A percentile compares a stretch with the other conserved stretches of the same genome.
These are phyloP conservation scores for Empidonax alnorum DNA, from an alignment of 2,113 vertebrate genomes.

Conservation along the genomic window DNA sequence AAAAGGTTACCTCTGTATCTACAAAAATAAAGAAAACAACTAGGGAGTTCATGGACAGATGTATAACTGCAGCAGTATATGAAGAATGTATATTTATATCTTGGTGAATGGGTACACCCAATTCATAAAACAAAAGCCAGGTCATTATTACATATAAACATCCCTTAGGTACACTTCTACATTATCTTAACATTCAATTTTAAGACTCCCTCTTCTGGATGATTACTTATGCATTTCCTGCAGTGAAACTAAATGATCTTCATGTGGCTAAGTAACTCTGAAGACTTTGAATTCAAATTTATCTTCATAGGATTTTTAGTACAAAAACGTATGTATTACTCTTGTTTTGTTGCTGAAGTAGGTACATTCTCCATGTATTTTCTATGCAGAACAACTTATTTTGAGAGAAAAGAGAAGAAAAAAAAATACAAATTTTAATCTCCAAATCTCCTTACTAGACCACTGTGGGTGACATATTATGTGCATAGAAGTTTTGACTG, in stretches of 20 bases:
- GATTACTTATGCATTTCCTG: not conserved
- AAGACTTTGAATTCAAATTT: not conserved
- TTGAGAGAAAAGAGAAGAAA: not conserved
- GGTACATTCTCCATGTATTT: not conserved
- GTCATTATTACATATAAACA: not conserved
- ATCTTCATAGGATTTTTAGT: not conserved
- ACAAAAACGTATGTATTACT: not conserved
- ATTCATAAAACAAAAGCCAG: not conserved
- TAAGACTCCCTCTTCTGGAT: constrained; percentile 16
- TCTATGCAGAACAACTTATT: not conserved
- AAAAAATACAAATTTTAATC: not conserved
- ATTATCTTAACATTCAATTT: not conserved
- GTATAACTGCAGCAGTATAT: not conserved
- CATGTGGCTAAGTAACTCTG: not conserved
- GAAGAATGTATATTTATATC: not conserved
- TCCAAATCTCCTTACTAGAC: not conserved
- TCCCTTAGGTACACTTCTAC: not conserved
- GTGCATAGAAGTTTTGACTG: not conserved
- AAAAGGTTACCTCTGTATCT: not conserved
- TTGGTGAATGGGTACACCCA: not conserved
- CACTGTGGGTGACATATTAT: not conserved
- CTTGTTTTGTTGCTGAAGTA: not conserved
- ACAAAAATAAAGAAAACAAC: not conserved
- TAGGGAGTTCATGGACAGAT: not conserved
- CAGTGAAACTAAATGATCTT: not conserved